Percentiles rank a stretch among this genome's conserved stretches.
phyloP scores from a whole-genome alignment of 2,797 vertebrate genomes.

The Podargus strigoides region DNA sequence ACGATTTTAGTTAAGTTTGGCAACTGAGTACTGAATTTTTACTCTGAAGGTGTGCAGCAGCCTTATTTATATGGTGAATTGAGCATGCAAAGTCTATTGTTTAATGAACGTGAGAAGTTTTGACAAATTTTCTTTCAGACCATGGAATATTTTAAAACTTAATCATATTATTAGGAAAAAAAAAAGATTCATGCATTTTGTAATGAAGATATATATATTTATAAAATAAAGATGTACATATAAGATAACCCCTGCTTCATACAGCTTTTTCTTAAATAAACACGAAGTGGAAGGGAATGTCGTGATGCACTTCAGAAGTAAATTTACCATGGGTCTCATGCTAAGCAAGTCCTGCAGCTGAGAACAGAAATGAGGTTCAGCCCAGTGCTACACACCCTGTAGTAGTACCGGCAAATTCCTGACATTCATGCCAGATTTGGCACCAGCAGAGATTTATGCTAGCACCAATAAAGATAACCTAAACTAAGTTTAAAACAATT shows the following conservation, averaged over 20 bases:
- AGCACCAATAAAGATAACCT: neutral
- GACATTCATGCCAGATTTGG: neutral
- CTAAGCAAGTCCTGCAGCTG: neutral
- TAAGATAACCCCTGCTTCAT: neutral
- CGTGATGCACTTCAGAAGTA: neutral
- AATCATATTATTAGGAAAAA: neutral
- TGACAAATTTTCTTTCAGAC: neutral
- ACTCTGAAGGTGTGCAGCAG: neutral
- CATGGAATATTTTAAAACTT: neutral
- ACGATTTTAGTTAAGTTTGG: neutral
- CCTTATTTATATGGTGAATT: neutral
- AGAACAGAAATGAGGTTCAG: neutral
- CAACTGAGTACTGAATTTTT: neutral
- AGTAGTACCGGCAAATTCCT: neutral
- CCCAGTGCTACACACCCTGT: rapidly evolving
- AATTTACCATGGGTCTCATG: neutral
- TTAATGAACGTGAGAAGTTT: neutral
- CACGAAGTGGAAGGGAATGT: neutral
- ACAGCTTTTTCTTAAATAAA: neutral
- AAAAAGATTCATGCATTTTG: neutral
- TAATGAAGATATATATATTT: neutral
- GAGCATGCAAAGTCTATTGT: neutral
- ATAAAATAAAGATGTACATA: neutral
- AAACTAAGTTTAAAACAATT: neutral
- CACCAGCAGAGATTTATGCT: neutral